phyloP scores from a whole-genome alignment of 2,888 invertebrate genomes.

The Lucinisca nassula region DNA sequence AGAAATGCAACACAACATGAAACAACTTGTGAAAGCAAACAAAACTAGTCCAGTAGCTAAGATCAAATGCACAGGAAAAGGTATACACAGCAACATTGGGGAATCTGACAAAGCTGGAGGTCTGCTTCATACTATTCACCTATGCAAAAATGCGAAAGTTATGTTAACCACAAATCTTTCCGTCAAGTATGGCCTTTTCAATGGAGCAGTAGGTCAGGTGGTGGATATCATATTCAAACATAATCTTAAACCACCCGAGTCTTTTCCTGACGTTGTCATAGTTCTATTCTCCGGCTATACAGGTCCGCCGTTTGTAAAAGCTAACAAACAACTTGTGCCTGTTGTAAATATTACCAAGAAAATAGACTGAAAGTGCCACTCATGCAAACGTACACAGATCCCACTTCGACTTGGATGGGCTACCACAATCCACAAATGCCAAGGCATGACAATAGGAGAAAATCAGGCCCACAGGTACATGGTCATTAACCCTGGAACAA shows the following conservation, averaged over 20 bases:
- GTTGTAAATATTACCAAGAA: neutral
- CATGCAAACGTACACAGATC: neutral
- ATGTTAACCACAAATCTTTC: neutral
- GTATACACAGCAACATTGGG: too few relatives aligned
- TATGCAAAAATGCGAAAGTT: too few relatives aligned
- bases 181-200: neutral
- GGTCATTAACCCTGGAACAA: too few relatives aligned
- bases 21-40: conserved; percentile 18
- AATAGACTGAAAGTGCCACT: neutral
- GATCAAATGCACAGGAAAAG: conserved; percentile 20
- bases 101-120: too few relatives aligned
- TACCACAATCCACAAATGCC: neutral
- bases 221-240: neutral
- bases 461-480: neutral
- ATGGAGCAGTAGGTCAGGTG: neutral
- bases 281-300: neutral
- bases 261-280: neutral
- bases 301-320: neutral
- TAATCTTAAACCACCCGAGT: neutral
- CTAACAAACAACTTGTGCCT: neutral
- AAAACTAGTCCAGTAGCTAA: conserved; percentile 28
- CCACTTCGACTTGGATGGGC: neutral
- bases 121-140: too few relatives aligned
- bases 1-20: conserved; percentile 33
- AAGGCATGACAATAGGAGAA: neutral